Base-by-base conservation (phyloP, 2,113 vertebrate species). In the Eptesicus fuscus region DNA sequence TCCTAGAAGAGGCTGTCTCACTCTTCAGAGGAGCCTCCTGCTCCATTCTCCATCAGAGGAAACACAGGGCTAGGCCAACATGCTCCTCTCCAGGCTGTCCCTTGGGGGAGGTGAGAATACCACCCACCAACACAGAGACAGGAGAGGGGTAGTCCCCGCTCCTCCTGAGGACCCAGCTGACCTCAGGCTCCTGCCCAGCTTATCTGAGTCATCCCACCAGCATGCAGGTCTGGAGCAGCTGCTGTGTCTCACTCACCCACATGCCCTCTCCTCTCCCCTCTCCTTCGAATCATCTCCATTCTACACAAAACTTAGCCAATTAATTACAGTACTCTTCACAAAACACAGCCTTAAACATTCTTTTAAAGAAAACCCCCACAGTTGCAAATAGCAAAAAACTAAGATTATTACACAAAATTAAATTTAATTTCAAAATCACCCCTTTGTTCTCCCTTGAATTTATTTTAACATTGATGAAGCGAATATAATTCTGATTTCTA, bases 401-500 rank as follows among this genome's bases (percentile, higher is more conserved):
- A 53, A 93, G 87, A 88, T 88, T 40, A 92, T 83, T 88, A 56
- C 40, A 73, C 53, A 22, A 61, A 96, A 96, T 95, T 96, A 95
- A 96, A 94, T 96, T 83, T 92, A 96, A 97, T 95, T 90, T 90
- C 47, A 53, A 51, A 93, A 93, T 35, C 82, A 59, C 35, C 42
- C 90, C 80, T 90, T 90, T 92, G 80, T 93, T 93, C 95, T 92
- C 67, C 20, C 35, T 92, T 80, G 69, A 40, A 88, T 93, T 95
- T 95, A 80, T 90, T 95, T 91, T 71, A 84, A 67, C 86, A 82
- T 28, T 83, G 92, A 96, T 82, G 80, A 85, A 88, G 73, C 0
- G 3, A 96, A 76, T 44, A 59, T 83, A 84, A 92, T 95, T 96
- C 85, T 95, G 84, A 90, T 92, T 97, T 95, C 90, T 95, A 96